Conservation (phyloP, 2,888 invertebrate genomes). For the Augochlorella aurata region DNA sequence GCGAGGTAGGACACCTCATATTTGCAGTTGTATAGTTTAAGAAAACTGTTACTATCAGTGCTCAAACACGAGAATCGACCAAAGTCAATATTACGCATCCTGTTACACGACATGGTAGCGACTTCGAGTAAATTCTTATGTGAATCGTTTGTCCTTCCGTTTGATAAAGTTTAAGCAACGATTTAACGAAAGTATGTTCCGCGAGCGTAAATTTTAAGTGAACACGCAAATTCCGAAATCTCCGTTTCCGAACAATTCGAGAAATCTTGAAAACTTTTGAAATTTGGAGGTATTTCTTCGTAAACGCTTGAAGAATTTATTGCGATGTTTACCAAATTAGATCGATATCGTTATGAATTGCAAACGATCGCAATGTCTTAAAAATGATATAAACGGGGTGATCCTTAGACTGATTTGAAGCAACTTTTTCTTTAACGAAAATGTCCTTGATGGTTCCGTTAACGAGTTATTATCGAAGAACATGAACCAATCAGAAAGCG, state of each 20-base stretch:
- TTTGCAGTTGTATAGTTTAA: constrained; percentile 24
- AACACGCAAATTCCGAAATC: constrained; percentile 15
- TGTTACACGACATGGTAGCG: constrained; percentile 1
- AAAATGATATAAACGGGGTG: too few relatives aligned
- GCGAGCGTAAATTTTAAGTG: background rate
- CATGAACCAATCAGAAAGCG: too few relatives aligned
- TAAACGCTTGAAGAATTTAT: background rate
- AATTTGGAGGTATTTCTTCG: background rate
- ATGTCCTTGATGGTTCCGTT: too few relatives aligned
- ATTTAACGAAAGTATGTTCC: constrained; percentile 3
- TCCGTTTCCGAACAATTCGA: background rate
- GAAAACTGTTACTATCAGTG: constrained; percentile 29
- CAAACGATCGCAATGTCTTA: background rate
- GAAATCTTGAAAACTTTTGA: background rate
- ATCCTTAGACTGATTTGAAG: too few relatives aligned
- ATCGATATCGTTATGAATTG: background rate
- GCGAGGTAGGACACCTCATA: background rate
- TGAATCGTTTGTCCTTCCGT: constrained; percentile 37
- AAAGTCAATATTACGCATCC: constrained; percentile 47
- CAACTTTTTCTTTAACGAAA: too few relatives aligned
- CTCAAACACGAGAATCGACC: constrained; percentile 36
- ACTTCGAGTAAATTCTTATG: constrained; percentile 11
- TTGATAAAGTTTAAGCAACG: constrained; percentile 28
- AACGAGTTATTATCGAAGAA: too few relatives aligned
- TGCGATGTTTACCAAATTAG: background rate